Base-by-base conservation (phyloP, 2,888 invertebrate genomes). In the Polydrusus pterygomalis region DNA sequence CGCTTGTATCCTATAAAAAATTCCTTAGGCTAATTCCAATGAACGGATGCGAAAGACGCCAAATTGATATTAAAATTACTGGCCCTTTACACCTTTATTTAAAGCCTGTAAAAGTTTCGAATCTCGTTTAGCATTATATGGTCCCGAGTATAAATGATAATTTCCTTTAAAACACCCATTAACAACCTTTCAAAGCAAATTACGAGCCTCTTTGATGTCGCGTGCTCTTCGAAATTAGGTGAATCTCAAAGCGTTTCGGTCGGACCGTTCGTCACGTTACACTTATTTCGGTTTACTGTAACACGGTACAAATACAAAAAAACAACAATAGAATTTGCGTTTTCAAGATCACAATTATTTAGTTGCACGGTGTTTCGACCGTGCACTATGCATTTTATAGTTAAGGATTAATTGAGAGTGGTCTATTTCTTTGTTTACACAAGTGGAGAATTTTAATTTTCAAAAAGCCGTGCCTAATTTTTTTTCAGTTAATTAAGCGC, bases 331-430 rank as follows among this genome's bases (percentile, higher is more conserved):
- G 49, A 34, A 17, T 65, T 65, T 34, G 65, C 49, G 25, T 51
- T 65, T 64, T 60, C 11, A 65, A 65, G 47, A 65, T 65, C 65
- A 65, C 47, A 43, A 64, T n/a, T n/a, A n/a, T 64, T 45, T 64
- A 47, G 45, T 47, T 64, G 45, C 64, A 47, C 17, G 9, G 10
- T 18, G 58, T 58, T 3, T 38, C 38, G 10, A 9, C 7, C 20
- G 56, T 25, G 56, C 56, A 34, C 25, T 13, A n/a, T 51, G 18
- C 20, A 51, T 7, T 20, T 7, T 18, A 11, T 45, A 45, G 45
- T 1, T 45, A 3, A 15, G 15, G 15, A n/a, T 62, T 62, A 58
- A 58, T 58, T 58, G 9, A 18, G 15, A 58, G 18, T 58, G 34
- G 34, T 10, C 34, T 34, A 34, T 34, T 34, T 34, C 7, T 34